A percentile compares a stretch with the other conserved stretches of the same genome.
Evolutionary conservation across 2,888 invertebrate genomes (phyloP).

Genomic region (Nomada fucata): DNA sequence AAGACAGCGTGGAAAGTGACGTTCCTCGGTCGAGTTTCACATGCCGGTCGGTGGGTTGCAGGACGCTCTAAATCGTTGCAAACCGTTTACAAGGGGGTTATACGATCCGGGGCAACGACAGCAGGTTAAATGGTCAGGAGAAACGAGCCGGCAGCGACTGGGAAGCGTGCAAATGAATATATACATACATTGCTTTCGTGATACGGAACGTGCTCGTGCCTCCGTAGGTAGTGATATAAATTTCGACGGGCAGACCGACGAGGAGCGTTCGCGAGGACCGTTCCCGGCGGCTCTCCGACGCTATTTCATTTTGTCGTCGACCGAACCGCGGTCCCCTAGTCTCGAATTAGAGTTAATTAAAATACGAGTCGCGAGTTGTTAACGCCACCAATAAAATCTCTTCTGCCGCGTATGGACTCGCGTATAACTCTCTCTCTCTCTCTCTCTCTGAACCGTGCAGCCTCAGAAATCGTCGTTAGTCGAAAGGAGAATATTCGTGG

Average conservation of each 20-base stretch:
- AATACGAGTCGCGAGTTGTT: conserved; percentile 66
- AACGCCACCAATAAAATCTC: conserved; percentile 67
- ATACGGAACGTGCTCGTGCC: conserved; percentile 57
- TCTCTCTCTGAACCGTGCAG: not conserved
- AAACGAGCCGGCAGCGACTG: conserved; percentile 40
- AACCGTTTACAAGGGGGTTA: conserved; percentile 65
- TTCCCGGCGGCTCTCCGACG: conserved; percentile 32
- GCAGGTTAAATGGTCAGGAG: conserved; percentile 53
- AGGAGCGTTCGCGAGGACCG: conserved; percentile 18
- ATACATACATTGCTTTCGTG: conserved; percentile 64
- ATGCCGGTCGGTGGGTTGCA: conserved; percentile 13
- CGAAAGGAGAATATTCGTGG: not conserved
- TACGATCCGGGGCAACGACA: conserved; percentile 56
- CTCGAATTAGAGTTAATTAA: conserved; percentile 72
- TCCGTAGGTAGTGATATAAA: conserved; percentile 62
- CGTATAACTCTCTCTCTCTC: not conserved
- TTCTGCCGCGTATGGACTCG: not conserved
- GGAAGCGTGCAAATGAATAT: conserved; percentile 69
- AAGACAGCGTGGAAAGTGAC: conserved; percentile 4
- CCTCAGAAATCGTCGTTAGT: conserved; percentile 21
- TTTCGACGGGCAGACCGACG: conserved; percentile 44
- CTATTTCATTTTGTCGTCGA: conserved; percentile 66
- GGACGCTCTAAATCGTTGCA: conserved; percentile 65
- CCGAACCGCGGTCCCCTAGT: conserved; percentile 54
- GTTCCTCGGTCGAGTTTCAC: conserved; percentile 24